Conservation (phyloP, 2,888 invertebrate species). For the Pollenia amentaria region DNA sequence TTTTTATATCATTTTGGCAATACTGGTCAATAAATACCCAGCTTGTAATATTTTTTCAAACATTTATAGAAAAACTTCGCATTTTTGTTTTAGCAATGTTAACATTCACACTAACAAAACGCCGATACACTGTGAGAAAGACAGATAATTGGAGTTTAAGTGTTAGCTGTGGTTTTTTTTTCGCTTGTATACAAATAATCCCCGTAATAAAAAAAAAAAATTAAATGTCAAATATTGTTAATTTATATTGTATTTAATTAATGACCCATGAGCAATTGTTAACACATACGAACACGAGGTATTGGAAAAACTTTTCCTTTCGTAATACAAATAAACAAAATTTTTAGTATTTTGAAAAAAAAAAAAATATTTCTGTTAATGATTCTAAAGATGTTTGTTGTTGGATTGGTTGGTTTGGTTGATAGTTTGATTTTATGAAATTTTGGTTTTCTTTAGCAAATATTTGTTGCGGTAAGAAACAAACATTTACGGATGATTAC, state of each 20-base stretch:
- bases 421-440: neutral
- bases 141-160: conserved; percentile 16
- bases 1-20: conserved; percentile 37
- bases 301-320: conserved; percentile 43
- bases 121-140: conserved; percentile 3
- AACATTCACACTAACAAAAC: conserved; percentile 18
- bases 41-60: conserved; percentile 11
- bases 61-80: neutral
- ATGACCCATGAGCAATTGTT: conserved; percentile 34
- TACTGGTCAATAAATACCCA: conserved; percentile 41
- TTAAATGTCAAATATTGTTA: conserved; percentile 51
- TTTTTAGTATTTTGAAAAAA: neutral
- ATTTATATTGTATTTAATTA: conserved; percentile 55
- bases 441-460: conserved; percentile 15
- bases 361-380: conserved; percentile 9
- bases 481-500: conserved; percentile 55
- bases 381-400: conserved; percentile 38
- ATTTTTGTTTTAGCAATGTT: neutral
- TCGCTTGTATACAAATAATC: neutral
- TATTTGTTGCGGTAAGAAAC: conserved; percentile 4
- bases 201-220: neutral
- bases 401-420: neutral
- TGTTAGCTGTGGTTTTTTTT: neutral
- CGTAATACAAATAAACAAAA: neutral
- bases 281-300: neutral